Percentiles rank a stretch among this genome's conserved stretches.
Conservation (phyloP, 2,113 vertebrate genomes). For the Sterrhoptilus dennistouni region DNA sequence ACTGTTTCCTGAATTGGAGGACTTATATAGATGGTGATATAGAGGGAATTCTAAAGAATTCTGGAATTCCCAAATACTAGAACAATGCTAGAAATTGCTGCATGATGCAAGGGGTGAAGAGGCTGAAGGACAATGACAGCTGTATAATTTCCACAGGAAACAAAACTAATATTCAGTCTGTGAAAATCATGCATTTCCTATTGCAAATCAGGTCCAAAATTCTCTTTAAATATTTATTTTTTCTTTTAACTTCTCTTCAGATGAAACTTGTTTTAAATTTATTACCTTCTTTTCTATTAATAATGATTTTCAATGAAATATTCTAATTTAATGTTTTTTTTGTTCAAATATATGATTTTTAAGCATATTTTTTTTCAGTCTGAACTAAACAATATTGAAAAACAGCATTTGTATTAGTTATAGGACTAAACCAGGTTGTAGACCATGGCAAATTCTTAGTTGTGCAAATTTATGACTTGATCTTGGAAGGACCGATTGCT, state of each 20-base stretch:
- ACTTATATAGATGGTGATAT: background rate
- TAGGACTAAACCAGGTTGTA: background rate
- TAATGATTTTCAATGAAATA: background rate
- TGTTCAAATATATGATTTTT: background rate
- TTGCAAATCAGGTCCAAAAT: background rate
- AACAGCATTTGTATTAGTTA: background rate
- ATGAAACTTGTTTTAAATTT: background rate
- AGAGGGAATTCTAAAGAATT: background rate
- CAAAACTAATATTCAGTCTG: background rate
- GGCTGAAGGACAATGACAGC: background rate
- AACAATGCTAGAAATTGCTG: background rate
- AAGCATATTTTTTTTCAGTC: background rate
- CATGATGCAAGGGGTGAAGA: background rate
- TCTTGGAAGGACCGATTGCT: background rate
- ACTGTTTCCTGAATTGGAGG: background rate
- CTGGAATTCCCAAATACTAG: background rate
- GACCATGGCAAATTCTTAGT: background rate
- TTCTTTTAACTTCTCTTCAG: background rate
- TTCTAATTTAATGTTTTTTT: background rate
- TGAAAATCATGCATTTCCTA: background rate
- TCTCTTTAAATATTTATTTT: background rate
- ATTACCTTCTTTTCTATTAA: background rate
- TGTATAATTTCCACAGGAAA: background rate
- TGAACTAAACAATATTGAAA: background rate
- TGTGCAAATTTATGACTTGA: background rate